A percentile compares a stretch with the other conserved stretches of the same genome.
Evolutionary conservation across 1,140 invertebrate species (phyloP).

Genomic region (Ectropis grisescens): DNA sequence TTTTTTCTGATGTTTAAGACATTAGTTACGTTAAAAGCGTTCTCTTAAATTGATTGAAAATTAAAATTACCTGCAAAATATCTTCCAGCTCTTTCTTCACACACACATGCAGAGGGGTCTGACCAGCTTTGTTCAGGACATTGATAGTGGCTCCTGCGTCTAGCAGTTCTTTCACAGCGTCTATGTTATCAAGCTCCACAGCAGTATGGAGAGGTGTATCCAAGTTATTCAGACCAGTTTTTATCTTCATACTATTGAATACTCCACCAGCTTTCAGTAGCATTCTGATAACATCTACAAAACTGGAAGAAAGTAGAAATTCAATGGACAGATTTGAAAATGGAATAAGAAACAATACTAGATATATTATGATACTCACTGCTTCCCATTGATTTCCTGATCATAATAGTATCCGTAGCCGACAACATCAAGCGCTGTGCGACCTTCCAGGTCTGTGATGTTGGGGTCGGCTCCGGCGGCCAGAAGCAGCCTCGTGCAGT

Average conservation of each 20-base stretch:
- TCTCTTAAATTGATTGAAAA: no score
- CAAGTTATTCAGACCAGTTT: slow-evolving; percentile 25
- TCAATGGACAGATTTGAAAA: slow-evolving; percentile 1
- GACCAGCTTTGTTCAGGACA: slow-evolving; percentile 69
- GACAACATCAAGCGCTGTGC: slow-evolving; percentile 64
- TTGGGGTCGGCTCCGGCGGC: slow-evolving; percentile 58
- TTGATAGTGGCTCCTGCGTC: slow-evolving; percentile 64
- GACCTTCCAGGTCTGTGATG: slow-evolving; percentile 42
- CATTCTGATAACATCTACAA: slow-evolving; percentile 45
- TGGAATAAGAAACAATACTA: no score
- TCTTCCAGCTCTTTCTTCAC: slow-evolving; percentile 62
- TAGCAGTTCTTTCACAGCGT: slow-evolving; percentile 69
- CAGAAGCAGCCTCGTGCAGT: slow-evolving; percentile 54
- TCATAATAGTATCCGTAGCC: slow-evolving; percentile 46
- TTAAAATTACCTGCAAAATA: slow-evolving; percentile 38
- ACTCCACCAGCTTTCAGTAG: slow-evolving; percentile 40
- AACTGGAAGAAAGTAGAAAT: slow-evolving; percentile 33
- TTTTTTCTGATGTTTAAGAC: no score
- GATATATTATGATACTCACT: slow-evolving; percentile 20
- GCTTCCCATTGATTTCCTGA: slow-evolving; percentile 20
- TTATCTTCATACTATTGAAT: slow-evolving; percentile 33
- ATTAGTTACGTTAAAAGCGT: no score
- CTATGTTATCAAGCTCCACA: slow-evolving; percentile 65
- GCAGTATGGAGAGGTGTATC: slow-evolving; percentile 74
- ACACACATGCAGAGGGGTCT: slow-evolving; percentile 74